Evolutionary conservation across 2,113 vertebrate genomes (phyloP), one percentile per base, ranked within the genome.

Genomic region (Stictonetta naevosa): DNA sequence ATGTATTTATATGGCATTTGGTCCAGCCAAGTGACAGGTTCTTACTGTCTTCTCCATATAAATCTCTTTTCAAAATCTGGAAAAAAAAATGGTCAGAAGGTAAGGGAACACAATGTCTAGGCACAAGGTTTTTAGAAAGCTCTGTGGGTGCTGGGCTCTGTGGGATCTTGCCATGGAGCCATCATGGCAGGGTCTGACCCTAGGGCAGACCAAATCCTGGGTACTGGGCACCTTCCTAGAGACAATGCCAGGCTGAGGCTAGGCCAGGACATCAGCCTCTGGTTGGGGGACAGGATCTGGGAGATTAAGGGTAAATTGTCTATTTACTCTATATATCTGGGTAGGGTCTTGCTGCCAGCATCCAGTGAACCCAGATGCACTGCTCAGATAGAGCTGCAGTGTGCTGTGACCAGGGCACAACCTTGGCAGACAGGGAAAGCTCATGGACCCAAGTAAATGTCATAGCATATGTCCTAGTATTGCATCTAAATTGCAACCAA

Each of bases 111-210:
- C 4, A 23, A 11, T 10, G 19, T 3, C 38, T 81, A n/a, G 23
- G 2, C 8, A 19, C 2, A 50, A 2, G 2, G 6, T 4, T 14
- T 8, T 10, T 13, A 13, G 2, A 4, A 31, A 50, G 26, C 19
- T 44, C 40, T 10, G 3, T 20, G 44, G 7, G 3, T 8, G 1
- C 26, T 89, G 40, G 23, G 18, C 40, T 62, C 13, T 0, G 1
- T 16, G 9, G 14, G 3, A 5, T 44, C 52, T 76, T 66, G 13
- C 22, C 22, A 31, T 0, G 36, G 6, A n/a, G n/a, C n/a, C n/a
- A n/a, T n/a, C n/a, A n/a, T n/a, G n/a, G n/a, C 29, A 50, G 46
- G 46, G 46, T 46, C 46, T 46, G 14, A 4, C 29, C 69, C 16
- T 11, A 12, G 75, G 31, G 44, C 46, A 67, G 23, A 4, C 50